Base-by-base conservation (phyloP, 2,888 invertebrate species). In the Synergus umbraculus region DNA sequence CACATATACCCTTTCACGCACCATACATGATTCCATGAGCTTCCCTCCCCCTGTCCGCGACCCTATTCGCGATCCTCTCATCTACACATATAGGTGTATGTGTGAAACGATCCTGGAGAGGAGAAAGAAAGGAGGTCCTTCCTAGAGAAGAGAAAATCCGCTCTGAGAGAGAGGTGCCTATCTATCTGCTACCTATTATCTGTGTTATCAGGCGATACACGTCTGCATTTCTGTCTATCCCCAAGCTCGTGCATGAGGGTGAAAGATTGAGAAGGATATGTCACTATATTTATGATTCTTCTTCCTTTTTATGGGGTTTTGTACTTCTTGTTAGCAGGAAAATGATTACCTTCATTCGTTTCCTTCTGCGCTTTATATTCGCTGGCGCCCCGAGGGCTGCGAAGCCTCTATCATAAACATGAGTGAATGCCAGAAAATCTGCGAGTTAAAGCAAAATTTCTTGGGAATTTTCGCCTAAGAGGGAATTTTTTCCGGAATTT, bases 1-100 rank as follows among this genome's bases (percentile, higher is more conserved):
- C 86, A 86, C 83, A 81, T 81, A 82, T 44, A 44, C 10, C 60
- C 1, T 18, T 60, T 22, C 60, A 60, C 22, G 60, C 60, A 22
- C 22, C 60, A 18, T 18, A 10, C 60, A 22, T 18, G 12, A 18
- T 60, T 60, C 22, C 22, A 22, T 22, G 22, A 60, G 18, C 18
- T 22, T 4, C 22, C 8, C 60, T 22, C 22, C 46, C 46, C 1
- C 46, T 13, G 13, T 0, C 13, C 46, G 46, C 46, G 8, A 46
- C 8, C 46, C 46, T 46, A 46, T 46, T 12, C 46, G 13, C 46
- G 3, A 46, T 12, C 13, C 13, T 12, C 46, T 46, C 37, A 13
- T 13, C 46, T 12, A 60, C 60, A 9, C 10, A 9, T 60, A n/a
- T 54, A 4, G 0, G 10, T 46, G 13, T 13, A 12, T 46, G 13